phyloP scores from a whole-genome alignment of 2,888 invertebrate genomes.

The Mimachlamys varia region DNA sequence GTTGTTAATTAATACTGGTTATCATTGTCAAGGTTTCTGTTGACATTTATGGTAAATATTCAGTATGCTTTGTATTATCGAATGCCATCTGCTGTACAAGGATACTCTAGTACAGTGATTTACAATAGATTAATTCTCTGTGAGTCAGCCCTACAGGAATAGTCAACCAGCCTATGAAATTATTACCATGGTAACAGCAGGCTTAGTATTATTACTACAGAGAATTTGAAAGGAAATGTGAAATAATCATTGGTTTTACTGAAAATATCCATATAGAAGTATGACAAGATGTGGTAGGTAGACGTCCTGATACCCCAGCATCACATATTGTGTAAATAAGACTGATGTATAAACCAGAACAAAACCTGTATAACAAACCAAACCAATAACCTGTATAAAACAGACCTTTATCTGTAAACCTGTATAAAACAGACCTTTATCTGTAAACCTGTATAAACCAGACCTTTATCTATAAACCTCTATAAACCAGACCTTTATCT shows the following conservation, averaged over 20 bases:
- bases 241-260: neutral
- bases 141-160: neutral
- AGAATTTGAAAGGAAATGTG: neutral
- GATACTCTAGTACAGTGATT: neutral
- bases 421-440: neutral
- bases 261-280: neutral
- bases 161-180: neutral
- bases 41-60: no score
- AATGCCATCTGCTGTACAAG: neutral
- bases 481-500: neutral
- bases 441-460: neutral
- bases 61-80: no score
- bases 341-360: neutral
- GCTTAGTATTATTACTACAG: neutral
- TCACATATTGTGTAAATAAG: neutral
- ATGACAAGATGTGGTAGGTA: neutral
- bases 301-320: neutral
- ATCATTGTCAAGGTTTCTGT: no score
- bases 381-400: neutral
- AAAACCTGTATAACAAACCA: neutral
- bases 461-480: neutral
- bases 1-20: no score
- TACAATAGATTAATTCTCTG: neutral
- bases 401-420: neutral
- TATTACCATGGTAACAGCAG: neutral